These are phyloP conservation scores for Bufo bufo DNA, from an alignment of 2,113 vertebrate genomes.

Conservation along the genomic window DNA sequence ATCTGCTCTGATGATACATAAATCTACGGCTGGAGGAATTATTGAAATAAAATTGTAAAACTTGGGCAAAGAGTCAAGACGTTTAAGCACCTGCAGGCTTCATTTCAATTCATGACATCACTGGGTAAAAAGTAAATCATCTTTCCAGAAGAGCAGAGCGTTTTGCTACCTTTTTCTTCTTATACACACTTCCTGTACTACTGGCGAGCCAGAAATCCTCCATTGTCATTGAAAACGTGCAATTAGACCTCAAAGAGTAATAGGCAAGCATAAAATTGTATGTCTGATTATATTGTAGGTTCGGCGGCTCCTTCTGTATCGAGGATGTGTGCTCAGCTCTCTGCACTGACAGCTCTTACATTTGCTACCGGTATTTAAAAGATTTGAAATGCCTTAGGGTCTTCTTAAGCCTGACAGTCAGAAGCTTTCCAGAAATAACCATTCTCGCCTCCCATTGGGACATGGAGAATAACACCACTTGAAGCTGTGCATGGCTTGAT, in stretches of 20 bases:
- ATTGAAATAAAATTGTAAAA: not conserved
- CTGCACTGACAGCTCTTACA: slow-evolving; percentile 42
- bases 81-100: slow-evolving; percentile 30
- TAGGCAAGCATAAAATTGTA: slow-evolving; percentile 6
- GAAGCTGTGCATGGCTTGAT: slow-evolving; percentile 42
- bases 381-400: slow-evolving; percentile 46
- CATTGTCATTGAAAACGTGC: slow-evolving; percentile 8
- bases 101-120: slow-evolving; percentile 3
- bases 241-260: slow-evolving; percentile 37
- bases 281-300: slow-evolving; percentile 11
- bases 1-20: not conserved
- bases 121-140: slow-evolving; percentile 4
- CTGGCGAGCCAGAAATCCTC: not conserved
- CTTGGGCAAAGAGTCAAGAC: slow-evolving; percentile 24
- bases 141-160: not conserved
- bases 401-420: slow-evolving; percentile 53
- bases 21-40: not conserved
- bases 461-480: slow-evolving; percentile 33
- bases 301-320: not conserved
- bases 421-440: slow-evolving; percentile 53
- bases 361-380: slow-evolving; percentile 40
- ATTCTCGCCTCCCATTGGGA: slow-evolving; percentile 48
- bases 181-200: not conserved
- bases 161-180: slow-evolving; percentile 26
- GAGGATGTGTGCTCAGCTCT: not conserved